phyloP scores from a whole-genome alignment of 1,140 invertebrate species.

The Penaeus indicus region DNA sequence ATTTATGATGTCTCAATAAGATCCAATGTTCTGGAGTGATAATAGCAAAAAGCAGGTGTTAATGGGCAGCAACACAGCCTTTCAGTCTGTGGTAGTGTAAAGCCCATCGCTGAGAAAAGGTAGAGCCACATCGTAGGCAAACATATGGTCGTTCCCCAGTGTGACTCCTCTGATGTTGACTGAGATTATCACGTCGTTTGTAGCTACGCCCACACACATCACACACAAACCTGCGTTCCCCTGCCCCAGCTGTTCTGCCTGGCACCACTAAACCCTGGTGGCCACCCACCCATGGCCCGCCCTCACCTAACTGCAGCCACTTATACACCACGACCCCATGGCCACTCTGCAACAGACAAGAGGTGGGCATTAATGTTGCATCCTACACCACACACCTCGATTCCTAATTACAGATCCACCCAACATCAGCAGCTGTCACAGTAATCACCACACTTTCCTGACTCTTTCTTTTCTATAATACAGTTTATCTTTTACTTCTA shows the following conservation, averaged over 20 bases:
- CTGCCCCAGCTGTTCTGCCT: slow-evolving; percentile 40
- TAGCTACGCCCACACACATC: slow-evolving; percentile 68
- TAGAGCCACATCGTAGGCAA: slow-evolving; percentile 60
- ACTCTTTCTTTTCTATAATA: too few relatives aligned
- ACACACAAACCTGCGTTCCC: slow-evolving; percentile 68
- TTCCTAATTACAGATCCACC: neutral
- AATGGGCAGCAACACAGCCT: slow-evolving; percentile 68
- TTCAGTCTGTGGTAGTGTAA: slow-evolving; percentile 53
- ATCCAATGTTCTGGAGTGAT: neutral
- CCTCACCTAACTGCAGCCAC: slow-evolving; percentile 59
- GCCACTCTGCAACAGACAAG: slow-evolving; percentile 61
- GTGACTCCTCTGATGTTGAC: slow-evolving; percentile 70
- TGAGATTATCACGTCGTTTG: slow-evolving; percentile 68
- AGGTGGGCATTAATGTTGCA: slow-evolving; percentile 48
- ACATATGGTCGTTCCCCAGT: slow-evolving; percentile 69
- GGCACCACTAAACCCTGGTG: slow-evolving; percentile 45
- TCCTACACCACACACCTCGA: slow-evolving; percentile 22
- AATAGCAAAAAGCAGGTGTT: neutral
- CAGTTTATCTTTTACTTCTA: too few relatives aligned
- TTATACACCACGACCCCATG: slow-evolving; percentile 56
- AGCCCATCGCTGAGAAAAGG: slow-evolving; percentile 63
- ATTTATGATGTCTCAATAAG: neutral
- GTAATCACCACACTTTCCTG: too few relatives aligned
- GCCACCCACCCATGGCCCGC: slow-evolving; percentile 56
- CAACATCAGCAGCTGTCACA: neutral